phyloP scores from a whole-genome alignment of 2,113 vertebrate genomes.

The Xenopus laevis region DNA sequence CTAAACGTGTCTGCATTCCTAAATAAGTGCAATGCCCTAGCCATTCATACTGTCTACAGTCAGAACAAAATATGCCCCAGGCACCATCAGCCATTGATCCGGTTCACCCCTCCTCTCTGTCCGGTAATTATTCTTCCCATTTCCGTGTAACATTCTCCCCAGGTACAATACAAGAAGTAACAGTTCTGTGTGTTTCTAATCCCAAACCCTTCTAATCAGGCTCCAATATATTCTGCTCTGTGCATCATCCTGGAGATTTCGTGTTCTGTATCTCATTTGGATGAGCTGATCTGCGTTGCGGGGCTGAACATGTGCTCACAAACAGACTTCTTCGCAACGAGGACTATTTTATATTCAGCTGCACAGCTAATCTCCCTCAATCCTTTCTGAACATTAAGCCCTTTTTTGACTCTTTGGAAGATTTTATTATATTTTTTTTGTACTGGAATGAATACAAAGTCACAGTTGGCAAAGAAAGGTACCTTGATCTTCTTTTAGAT shows the following conservation, averaged over 20 bases:
- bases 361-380: slow-evolving; percentile 20
- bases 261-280: slow-evolving; percentile 1
- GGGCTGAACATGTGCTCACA: not conserved
- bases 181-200: not conserved
- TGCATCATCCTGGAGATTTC: not conserved
- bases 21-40: too few relatives aligned
- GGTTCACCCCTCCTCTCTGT: too few relatives aligned
- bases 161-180: not conserved
- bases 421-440: not conserved
- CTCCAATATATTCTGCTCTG: not conserved
- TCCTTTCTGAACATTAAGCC: slow-evolving; percentile 20
- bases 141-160: not conserved
- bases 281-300: not conserved
- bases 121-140: not conserved
- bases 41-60: too few relatives aligned
- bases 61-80: too few relatives aligned
- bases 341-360: slow-evolving; percentile 3
- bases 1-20: too few relatives aligned
- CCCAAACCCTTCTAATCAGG: slow-evolving; percentile 11
- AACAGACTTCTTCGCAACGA: slow-evolving; percentile 5
- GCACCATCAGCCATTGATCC: too few relatives aligned
- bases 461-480: not conserved
- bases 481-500: not conserved
- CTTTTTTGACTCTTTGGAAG: not conserved
- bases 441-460: not conserved